Evolutionary conservation across 2,113 vertebrate species (phyloP).

Genomic region (Vireo altiloquus): DNA sequence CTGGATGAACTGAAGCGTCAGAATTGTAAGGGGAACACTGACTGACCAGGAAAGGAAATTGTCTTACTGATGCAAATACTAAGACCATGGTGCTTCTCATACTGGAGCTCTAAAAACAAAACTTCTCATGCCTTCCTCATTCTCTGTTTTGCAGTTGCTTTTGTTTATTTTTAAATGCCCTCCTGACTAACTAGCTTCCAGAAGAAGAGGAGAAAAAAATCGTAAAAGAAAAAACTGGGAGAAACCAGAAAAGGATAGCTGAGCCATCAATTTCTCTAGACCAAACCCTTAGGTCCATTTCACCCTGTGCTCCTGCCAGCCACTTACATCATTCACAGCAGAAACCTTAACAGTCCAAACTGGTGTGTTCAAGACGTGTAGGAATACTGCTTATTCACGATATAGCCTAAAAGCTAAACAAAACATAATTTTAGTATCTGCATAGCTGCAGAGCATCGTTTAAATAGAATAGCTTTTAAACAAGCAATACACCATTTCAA

Average conservation of each 20-base stretch:
- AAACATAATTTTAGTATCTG: background rate
- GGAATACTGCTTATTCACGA: background rate
- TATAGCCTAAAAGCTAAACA: background rate
- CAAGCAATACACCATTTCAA: background rate
- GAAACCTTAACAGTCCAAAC: background rate
- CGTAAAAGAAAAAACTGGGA: background rate
- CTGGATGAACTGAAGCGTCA: background rate
- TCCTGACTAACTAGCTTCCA: background rate
- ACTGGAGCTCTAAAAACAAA: background rate
- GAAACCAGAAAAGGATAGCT: conserved; percentile 34
- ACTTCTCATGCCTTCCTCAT: background rate
- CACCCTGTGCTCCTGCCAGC: background rate
- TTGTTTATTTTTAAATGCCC: conserved; percentile 28
- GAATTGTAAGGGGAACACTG: background rate
- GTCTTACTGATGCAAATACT: background rate
- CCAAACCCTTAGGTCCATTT: conserved; percentile 5
- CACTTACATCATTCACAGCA: conserved; percentile 9
- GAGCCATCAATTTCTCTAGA: conserved; percentile 14
- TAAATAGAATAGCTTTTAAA: background rate
- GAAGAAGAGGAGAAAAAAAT: background rate
- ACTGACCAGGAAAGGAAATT: background rate
- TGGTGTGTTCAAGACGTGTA: background rate
- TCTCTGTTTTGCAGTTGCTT: background rate
- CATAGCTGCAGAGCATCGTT: background rate
- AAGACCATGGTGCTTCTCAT: background rate